Evolutionary conservation across 2,888 invertebrate species (phyloP), one percentile per base, ranked within the genome.

Genomic region (Hydrotaea diabolus): DNA sequence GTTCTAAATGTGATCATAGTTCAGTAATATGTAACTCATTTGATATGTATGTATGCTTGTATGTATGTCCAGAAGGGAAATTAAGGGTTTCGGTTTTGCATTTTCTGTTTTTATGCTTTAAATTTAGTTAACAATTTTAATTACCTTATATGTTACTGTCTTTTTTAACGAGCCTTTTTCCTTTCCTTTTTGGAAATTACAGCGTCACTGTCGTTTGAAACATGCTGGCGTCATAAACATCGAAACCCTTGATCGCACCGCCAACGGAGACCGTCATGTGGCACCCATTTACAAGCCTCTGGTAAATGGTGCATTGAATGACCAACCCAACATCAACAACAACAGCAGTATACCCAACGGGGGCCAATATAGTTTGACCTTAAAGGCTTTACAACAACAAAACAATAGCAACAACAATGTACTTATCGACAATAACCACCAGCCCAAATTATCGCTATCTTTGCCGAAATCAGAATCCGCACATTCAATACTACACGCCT

Each of bases 121-220:
- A n/a, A 21, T 43, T 26, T 39, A 39, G 9, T 43, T 39, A 39
- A 3, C 26, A 23, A 46, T 53, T 23, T 66, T 64, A 49, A 26
- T 57, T 39, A 36, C 7, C 49, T 49, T 59, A 1, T 23, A 17
- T 46, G 2, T 7, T 53, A 39, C 15, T 39, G 21, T 64, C 17
- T 39, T 49, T 36, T 66, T 15, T 31, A 15, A 31, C 59, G 19
- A 59, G 13, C 46, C 59, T 57, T 77, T 62, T 66, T 53, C 36
- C 78, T 66, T 77, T 66, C 21, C 62, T 53, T 31, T 79, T 74
- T 64, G 76, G 13, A 66, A 71, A n/a, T 75, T 79, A 88, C 93
- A 96, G 96, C 95, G 96, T 90, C 96, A 96, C 89, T 96, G 96
- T 92, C 95, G 96, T 85, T 93, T 96, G 93, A 96, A 96, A 92